phyloP scores from a whole-genome alignment of 2,113 vertebrate species.

The Laticauda colubrina region DNA sequence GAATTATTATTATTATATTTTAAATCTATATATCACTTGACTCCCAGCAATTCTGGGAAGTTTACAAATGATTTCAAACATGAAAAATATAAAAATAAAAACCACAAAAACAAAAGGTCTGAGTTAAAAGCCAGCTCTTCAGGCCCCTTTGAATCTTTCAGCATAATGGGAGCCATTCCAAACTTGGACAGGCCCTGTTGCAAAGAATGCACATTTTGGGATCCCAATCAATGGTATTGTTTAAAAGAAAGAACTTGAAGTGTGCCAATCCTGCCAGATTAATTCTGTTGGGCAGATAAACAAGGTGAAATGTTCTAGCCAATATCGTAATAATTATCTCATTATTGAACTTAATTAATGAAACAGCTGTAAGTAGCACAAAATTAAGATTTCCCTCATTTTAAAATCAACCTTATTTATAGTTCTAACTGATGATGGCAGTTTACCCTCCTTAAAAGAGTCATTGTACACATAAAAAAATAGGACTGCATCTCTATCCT shows the following conservation, averaged over 20 bases:
- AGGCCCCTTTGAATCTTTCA: neutral
- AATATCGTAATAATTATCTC: neutral
- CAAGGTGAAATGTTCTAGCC: neutral
- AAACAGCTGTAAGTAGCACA: neutral
- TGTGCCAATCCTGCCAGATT: neutral
- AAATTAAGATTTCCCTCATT: neutral
- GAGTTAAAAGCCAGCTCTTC: neutral
- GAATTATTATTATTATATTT: neutral
- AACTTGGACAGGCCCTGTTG: neutral
- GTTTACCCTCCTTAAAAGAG: neutral
- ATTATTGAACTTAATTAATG: neutral
- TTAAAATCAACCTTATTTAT: neutral
- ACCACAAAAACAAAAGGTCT: neutral
- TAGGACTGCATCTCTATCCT: neutral
- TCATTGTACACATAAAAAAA: neutral
- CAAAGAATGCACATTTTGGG: neutral
- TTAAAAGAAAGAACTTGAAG: neutral
- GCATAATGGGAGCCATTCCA: neutral
- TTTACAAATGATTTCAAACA: neutral
- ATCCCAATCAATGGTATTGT: neutral
- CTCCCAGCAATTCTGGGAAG: neutral
- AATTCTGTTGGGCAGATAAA: neutral
- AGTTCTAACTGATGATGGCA: neutral
- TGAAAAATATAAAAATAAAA: neutral
- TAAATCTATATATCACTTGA: neutral